Conservation (phyloP, 2,797 vertebrate genomes). For the Rachycentron canadum region DNA sequence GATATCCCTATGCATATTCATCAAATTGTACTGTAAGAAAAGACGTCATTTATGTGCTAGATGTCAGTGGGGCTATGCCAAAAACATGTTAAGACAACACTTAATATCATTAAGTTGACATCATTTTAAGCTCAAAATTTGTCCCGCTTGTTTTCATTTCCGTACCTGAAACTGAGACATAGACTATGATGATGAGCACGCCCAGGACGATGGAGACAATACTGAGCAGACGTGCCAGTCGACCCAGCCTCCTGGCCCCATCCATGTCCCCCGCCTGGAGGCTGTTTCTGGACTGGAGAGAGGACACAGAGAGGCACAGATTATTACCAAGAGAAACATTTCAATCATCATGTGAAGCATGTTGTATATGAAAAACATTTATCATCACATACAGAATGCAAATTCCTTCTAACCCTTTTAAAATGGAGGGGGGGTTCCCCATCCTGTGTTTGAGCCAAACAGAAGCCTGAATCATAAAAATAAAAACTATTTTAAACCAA, state of each 20-base stretch:
- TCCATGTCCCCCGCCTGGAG: conserved; percentile 93
- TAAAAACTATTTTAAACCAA: too few species aligned
- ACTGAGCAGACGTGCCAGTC: conserved; percentile 93
- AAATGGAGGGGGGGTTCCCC: background rate
- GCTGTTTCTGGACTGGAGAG: conserved; percentile 95
- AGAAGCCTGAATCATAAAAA: too few species aligned
- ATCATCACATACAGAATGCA: background rate
- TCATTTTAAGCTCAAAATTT: background rate
- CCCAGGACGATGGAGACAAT: conserved; percentile 93
- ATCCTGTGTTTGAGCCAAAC: too few species aligned
- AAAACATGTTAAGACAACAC: background rate
- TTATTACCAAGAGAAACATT: conserved; percentile 4
- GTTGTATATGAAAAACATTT: background rate
- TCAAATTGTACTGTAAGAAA: background rate
- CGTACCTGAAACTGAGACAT: conserved; percentile 87
- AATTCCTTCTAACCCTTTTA: background rate
- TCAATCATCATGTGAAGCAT: background rate
- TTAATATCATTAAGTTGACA: background rate
- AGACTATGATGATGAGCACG: conserved; percentile 89
- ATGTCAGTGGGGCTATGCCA: background rate
- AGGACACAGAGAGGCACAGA: conserved; percentile 42
- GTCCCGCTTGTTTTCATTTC: background rate
- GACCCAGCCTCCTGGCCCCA: conserved; percentile 92
- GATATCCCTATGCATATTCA: background rate
- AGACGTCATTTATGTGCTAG: background rate